Base-by-base conservation (phyloP, 2,888 invertebrate species). In the Gastrophysa polygoni region DNA sequence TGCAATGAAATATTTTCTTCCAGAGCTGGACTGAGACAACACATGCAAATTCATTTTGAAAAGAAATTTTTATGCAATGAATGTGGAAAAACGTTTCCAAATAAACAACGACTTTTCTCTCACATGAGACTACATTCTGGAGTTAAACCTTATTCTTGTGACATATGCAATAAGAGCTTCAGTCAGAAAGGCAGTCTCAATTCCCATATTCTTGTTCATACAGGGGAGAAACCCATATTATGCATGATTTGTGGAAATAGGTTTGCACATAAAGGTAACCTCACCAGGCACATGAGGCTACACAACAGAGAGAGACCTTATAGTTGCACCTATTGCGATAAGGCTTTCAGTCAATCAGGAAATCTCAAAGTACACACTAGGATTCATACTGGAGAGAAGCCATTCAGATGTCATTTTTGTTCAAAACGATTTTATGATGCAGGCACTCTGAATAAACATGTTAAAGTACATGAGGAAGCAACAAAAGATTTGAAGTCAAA, bases 261-360 rank as follows among this genome's bases (percentile, higher is more conserved):
- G 21, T 68, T 68, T 32, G 62, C 68, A 6, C 68, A 68, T 52
- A 61, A 66, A 38, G 59, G 68, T 4, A 66, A 68, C 34, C 49
- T 68, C 2, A 66, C 63, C 5, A 66, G 64, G 24, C 68, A 68
- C 29, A 68, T 68, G 66, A 57, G 68, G 46, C 60, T 51, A 48
- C 68, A 68, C 11, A 63, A 59, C 48, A 59, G 63, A 16, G 63
- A 63, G 43, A 59, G 52, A 14, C 63, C 63, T n/a, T 63, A 63
- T 34, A 59, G 21, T 47, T 63, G 63, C 56, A 43, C 32, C 17
- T 59, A 59, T 28, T 63, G 63, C 32, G 56, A 63, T 24, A 63
- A 63, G 24, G 38, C 54, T 14, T 63, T 66, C 32, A 63, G 57
- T 51, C 66, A 63, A 20, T 44, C 63, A 6, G 66, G 66, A 0